Conservation (phyloP, 2,113 vertebrate species). For the Dolichallabes microphthalmus region DNA sequence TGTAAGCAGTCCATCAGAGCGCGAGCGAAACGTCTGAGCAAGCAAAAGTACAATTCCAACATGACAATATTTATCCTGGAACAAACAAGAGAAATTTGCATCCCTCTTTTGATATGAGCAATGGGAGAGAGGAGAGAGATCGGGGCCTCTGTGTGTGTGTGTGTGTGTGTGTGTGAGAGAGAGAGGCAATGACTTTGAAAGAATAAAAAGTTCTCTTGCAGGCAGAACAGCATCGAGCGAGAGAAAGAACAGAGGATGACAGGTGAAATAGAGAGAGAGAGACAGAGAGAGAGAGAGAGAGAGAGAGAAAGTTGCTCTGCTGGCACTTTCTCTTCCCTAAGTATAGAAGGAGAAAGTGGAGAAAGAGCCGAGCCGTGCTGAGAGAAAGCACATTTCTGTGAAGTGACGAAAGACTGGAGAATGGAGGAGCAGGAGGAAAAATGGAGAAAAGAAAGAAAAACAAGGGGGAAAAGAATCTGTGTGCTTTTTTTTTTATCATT, state of each 20-base stretch:
- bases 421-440: background rate
- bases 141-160: background rate
- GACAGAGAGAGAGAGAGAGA: background rate
- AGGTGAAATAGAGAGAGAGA: constrained; percentile 9
- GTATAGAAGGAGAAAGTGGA: background rate
- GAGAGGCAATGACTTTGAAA: constrained; percentile 7
- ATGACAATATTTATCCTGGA: background rate
- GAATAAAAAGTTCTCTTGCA: background rate
- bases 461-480: background rate
- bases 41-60: constrained; percentile 12
- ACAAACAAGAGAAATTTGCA: background rate
- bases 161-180: background rate
- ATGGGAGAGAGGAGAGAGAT: background rate
- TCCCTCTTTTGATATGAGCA: background rate
- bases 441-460: background rate
- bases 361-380: background rate
- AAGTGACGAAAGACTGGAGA: background rate
- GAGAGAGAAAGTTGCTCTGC: background rate
- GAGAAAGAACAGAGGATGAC: constrained; percentile 8
- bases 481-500: background rate
- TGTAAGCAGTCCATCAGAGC: constrained; percentile 2
- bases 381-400: constrained; percentile 3
- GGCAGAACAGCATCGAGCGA: background rate
- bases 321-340: background rate
- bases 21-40: background rate